Conservation (phyloP, 2,113 vertebrate species). For the Chunga burmeisteri region DNA sequence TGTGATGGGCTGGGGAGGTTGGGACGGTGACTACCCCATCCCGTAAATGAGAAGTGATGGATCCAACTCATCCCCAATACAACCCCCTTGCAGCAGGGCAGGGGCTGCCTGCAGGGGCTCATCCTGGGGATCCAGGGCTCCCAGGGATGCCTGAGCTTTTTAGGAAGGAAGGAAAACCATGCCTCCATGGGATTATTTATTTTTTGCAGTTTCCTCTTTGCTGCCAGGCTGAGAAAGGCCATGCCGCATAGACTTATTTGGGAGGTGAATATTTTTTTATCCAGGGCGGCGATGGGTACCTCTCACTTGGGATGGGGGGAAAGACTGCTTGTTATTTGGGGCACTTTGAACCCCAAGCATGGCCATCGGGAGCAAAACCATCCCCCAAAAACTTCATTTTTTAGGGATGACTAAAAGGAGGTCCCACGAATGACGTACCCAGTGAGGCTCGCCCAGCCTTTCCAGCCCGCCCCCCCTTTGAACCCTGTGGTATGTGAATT, state of each 20-base stretch:
- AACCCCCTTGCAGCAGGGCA: background rate
- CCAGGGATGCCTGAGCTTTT: background rate
- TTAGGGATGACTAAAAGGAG: background rate
- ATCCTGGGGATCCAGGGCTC: fast-evolving
- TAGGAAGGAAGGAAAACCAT: background rate
- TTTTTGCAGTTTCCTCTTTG: background rate
- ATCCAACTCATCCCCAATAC: background rate
- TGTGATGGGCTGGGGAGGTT: background rate
- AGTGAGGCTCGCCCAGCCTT: background rate
- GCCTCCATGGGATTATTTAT: background rate
- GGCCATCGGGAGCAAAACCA: background rate
- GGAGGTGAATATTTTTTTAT: background rate
- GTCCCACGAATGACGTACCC: background rate
- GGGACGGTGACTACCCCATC: background rate
- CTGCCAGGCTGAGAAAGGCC: background rate
- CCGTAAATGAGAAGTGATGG: background rate
- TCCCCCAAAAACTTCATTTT: background rate
- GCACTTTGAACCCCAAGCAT: background rate
- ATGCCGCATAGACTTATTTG: fast-evolving
- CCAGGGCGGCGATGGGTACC: background rate
- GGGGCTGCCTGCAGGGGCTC: background rate
- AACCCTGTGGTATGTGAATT: slow-evolving; percentile 59
- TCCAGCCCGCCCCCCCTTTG: slow-evolving; percentile 15
- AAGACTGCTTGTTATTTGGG: background rate
- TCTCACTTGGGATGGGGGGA: background rate